These are phyloP conservation scores for Atta colombica DNA, from an alignment of 1,140 invertebrate species.

Conservation along the genomic window DNA sequence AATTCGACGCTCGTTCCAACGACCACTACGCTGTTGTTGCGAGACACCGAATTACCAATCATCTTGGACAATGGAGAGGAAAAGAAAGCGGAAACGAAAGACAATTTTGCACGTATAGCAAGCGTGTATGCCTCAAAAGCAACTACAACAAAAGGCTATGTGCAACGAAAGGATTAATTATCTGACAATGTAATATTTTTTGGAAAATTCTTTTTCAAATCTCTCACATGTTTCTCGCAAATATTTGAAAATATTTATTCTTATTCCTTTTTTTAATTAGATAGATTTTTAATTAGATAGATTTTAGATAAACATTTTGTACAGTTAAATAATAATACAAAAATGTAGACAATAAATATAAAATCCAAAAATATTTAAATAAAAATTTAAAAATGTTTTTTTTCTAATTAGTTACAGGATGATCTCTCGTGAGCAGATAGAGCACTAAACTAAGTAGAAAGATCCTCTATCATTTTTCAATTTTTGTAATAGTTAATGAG, in stretches of 20 bases:
- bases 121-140: neutral
- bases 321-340: neutral
- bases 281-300: neutral
- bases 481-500: too few relatives aligned
- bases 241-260: neutral
- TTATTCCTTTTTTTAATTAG: neutral
- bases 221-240: neutral
- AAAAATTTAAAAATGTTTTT: too few relatives aligned
- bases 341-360: too few relatives aligned
- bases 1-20: constrained; percentile 68
- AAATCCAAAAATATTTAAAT: too few relatives aligned
- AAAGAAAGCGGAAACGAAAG: constrained; percentile 40
- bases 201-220: neutral
- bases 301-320: neutral
- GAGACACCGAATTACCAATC: constrained; percentile 67
- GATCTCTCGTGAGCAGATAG: too few relatives aligned
- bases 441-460: too few relatives aligned
- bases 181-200: neutral
- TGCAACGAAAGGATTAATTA: neutral
- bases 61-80: constrained; percentile 37
- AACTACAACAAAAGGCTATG: neutral
- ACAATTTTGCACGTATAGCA: neutral
- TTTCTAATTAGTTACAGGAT: too few relatives aligned
- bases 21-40: constrained; percentile 70
- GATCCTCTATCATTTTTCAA: too few relatives aligned